Base-by-base conservation (phyloP, 2,113 vertebrate species). In the Psettodes erumei region DNA sequence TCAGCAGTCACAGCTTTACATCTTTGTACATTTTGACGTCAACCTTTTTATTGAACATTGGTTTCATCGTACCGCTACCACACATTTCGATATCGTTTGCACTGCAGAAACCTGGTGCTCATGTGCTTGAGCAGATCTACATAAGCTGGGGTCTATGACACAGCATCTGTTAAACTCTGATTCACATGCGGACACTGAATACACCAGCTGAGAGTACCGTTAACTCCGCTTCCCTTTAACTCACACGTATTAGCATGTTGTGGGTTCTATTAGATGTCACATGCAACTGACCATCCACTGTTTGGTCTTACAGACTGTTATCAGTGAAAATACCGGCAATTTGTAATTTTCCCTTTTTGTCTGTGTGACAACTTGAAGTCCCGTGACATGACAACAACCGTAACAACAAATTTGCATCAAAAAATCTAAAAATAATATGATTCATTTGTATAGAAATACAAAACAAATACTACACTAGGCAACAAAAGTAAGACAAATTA, bases 81-180 rank as follows among this genome's bases (percentile, higher is more conserved):
- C 18, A 16, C 15, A 27, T 18, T 8, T 1, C 0, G 25, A 8
- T 53, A 7, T 27, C 5, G 15, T 53, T 53, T 2, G 2, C 28
- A 3, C 4, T 27, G 19, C 59, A 3, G 0, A 45, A 48, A 40
- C 1, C 2, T 25, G 3, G n/a, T 27, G n/a, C 2, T 21, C 13
- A 12, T 32, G 18, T 55, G 4, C 47, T 35, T 62, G 18, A 8
- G 3, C 1, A 5, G 7, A 28, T 28, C 9, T 18, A 10, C 13
- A 1, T 11, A 6, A 47, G 4, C 51, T 25, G 23, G 21, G 28
- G 11, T 28, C 27, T 53, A 4, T 48, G 23, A 48, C 13, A 23
- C 19, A 66, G 62, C 82, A 82, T 65, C 61, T 80, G 82, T 38
- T 7, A 5, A 12, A 18, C 69, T 63, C 43, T 61, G 71, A 83